Base-by-base conservation (phyloP, 1,140 invertebrate species). In the Oryzaephilus surinamensis region DNA sequence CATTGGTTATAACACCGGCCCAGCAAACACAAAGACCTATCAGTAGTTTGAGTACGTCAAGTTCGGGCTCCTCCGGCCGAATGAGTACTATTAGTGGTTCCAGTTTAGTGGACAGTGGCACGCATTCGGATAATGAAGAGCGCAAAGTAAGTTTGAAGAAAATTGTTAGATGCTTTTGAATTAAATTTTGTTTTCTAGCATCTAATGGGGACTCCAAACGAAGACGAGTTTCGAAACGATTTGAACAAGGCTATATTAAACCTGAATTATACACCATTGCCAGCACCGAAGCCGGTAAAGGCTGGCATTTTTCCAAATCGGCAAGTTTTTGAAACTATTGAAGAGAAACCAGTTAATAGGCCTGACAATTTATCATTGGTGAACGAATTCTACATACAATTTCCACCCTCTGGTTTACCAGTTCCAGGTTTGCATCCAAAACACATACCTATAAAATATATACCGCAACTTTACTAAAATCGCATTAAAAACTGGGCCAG, bases 41-140 rank as follows among this genome's bases (percentile, higher is more conserved):
- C 1, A 82, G 79, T 46, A 81, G 77, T 40, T 55, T 84, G n/a
- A 84, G 81, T 55, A 71, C 77, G 1, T 79, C 77, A 7, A 81
- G 78, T 63, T 84, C 81, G 10, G 70, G 70, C 1, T 86, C 83
- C 0, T 85, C 83, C 4, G 83, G 83, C 2, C 71, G 84, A 17
- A 73, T 87, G 46, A 82, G 79, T 54, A 74, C 71, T 6, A 74
- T 75, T 41, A 85, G 82, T 51, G 81, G 79, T 2, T 76, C 76
- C 13, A 85, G 82, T 50, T 66, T 84, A 0, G 83, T 79, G 0
- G 85, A 89, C 50, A 86, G 82, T 52, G 84, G 84, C 33, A 84
- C 82, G 1, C 82, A 86, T 58, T 88, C 84, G 1, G 84, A 89
- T 55, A 74, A 77, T 37, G 84, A 89, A 43, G 83, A 85, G 15